A percentile compares a stretch with the other conserved stretches of the same genome.
Evolutionary conservation across 2,113 vertebrate species (phyloP).

Genomic region (Boulengeromyrus knoepffleri): DNA sequence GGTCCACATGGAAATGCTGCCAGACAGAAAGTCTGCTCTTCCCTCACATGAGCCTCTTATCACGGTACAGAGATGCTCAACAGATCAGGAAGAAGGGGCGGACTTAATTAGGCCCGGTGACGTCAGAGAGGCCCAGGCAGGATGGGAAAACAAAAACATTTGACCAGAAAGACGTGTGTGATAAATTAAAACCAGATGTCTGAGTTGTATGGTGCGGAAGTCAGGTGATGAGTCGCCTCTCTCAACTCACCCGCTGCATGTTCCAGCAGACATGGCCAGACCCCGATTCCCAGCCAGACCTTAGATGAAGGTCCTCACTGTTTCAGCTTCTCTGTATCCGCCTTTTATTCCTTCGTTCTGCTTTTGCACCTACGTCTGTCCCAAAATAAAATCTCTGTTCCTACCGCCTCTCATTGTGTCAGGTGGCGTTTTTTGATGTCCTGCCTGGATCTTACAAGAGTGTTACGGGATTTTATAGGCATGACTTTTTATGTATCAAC

Average conservation of each 20-base stretch:
- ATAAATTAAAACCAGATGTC: not conserved
- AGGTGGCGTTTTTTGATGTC: not conserved
- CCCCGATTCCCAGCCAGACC: not conserved
- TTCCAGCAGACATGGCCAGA: not conserved
- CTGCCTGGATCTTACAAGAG: not conserved
- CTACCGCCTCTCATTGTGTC: not conserved
- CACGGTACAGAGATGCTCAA: not conserved
- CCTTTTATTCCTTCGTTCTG: not conserved
- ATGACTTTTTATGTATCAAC: not conserved
- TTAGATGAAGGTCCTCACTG: not conserved
- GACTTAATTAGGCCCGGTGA: not conserved
- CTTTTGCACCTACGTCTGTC: not conserved
- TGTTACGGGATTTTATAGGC: not conserved
- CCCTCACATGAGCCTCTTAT: not conserved
- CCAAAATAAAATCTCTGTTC: not conserved
- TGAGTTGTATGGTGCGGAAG: not conserved
- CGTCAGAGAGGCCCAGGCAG: not conserved
- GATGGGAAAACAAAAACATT: not conserved
- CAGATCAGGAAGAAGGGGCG: not conserved
- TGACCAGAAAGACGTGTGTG: not conserved
- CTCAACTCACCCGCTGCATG: not conserved
- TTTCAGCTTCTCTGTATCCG: not conserved
- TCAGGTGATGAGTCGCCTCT: not conserved
- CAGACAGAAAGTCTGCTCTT: not conserved
- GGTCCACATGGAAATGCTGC: not conserved